Conservation (phyloP, 1,140 invertebrate species). For the Drosophila bocqueti region DNA sequence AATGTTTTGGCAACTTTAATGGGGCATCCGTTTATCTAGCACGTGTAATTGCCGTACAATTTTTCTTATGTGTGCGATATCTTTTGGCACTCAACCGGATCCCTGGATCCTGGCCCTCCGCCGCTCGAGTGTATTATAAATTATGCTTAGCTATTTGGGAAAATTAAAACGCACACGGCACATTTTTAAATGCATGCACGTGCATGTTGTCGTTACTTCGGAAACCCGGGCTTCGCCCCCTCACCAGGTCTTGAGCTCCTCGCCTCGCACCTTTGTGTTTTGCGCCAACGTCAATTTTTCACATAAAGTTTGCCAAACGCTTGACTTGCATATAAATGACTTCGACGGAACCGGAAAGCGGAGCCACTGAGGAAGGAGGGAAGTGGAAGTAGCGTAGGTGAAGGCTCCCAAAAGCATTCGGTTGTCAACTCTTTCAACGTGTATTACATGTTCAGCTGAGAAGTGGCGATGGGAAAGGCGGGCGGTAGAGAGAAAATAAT, state of each 20-base stretch:
- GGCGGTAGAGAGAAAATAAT: slow-evolving; percentile 65
- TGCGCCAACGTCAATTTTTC: slow-evolving; percentile 77
- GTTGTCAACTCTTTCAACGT: slow-evolving; percentile 83
- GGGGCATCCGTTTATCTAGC: slow-evolving; percentile 61
- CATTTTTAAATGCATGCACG: slow-evolving; percentile 80
- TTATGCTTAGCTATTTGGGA: slow-evolving; percentile 76
- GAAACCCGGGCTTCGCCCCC: background rate
- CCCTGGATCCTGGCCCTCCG: background rate
- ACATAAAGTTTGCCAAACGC: slow-evolving; percentile 82
- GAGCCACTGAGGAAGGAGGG: slow-evolving; percentile 23
- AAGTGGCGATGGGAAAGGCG: slow-evolving; percentile 46
- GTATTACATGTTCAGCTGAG: slow-evolving; percentile 74
- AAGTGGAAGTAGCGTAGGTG: slow-evolving; percentile 10
- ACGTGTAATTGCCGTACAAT: slow-evolving; percentile 73
- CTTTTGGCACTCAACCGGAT: slow-evolving; percentile 34
- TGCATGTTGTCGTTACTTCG: slow-evolving; percentile 63
- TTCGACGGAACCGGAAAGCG: slow-evolving; percentile 55
- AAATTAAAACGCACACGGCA: slow-evolving; percentile 77
- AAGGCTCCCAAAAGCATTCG: slow-evolving; percentile 52
- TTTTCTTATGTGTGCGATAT: slow-evolving; percentile 50
- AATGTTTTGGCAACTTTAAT: slow-evolving; percentile 73
- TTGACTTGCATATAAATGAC: slow-evolving; percentile 84
- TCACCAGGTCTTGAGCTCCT: background rate
- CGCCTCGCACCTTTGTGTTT: slow-evolving; percentile 44
- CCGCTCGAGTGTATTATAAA: slow-evolving; percentile 65